These are phyloP conservation scores for Megastigmus dorsalis DNA, from an alignment of 2,888 invertebrate species.

Conservation along the genomic window DNA sequence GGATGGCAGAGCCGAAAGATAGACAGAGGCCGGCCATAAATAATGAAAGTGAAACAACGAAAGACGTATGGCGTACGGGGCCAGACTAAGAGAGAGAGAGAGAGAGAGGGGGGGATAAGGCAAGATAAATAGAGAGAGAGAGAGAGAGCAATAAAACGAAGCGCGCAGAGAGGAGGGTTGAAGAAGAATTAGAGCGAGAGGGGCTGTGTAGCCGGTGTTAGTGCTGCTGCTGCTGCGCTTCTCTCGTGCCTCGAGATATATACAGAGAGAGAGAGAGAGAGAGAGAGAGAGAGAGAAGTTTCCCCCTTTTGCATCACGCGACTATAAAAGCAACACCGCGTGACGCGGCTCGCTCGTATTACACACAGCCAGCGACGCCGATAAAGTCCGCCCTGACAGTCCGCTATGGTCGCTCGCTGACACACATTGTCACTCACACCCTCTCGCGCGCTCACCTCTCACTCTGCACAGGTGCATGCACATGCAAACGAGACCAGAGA, in stretches of 20 bases:
- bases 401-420: not conserved
- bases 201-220: too few relatives aligned
- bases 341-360: not conserved
- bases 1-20: not conserved
- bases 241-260: too few relatives aligned
- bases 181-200: slow-evolving; percentile 40
- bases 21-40: slow-evolving; percentile 8
- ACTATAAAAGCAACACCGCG: not conserved
- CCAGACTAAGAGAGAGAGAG: not conserved
- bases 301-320: not conserved
- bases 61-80: not conserved
- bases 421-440: slow-evolving; percentile 5
- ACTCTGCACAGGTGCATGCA: too few relatives aligned
- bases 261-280: slow-evolving; percentile 33
- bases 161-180: not conserved
- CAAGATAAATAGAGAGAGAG: not conserved
- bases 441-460: not conserved
- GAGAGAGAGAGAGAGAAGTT: not conserved
- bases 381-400: slow-evolving; percentile 13
- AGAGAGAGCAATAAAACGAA: slow-evolving; percentile 15
- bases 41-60: slow-evolving; percentile 9
- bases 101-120: not conserved
- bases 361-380: not conserved
- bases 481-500: not conserved
- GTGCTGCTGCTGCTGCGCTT: too few relatives aligned